Evolutionary conservation across 2,113 vertebrate genomes (phyloP), one percentile per base, ranked within the genome.

Genomic region (Stigmatopora argus): DNA sequence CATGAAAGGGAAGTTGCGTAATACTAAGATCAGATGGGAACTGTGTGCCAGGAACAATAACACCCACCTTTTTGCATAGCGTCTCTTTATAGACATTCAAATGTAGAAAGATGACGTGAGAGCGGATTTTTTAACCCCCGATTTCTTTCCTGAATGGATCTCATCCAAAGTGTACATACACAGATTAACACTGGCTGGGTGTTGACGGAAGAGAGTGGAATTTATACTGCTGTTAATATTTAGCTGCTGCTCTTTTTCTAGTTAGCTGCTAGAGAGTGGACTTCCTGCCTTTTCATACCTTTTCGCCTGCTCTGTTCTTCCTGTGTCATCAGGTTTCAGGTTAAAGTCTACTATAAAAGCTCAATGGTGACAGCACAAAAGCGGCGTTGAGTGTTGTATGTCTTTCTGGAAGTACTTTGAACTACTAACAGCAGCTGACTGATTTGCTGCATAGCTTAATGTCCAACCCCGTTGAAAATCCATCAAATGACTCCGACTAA

Each of bases 231-330:
- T 55, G 79, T 86, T 84, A 81, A 85, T 86, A 64, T 85, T 86
- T 77, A 84, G 78, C 81, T 71, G 19, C 44, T 41, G 13, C 26
- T 31, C 26, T 63, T 26, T 49, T 75, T 59, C 62, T 74, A n/a
- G 86, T 85, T 83, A 86, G 75, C 74, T 60, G 83, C 78, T 82
- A 69, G 3, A 64, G 61, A 76, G 57, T 52, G 73, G 78, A 65
- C 67, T 79, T 78, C 65, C 62, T 70, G 49, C 17, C 66, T 71
- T 58, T 60, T 58, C 19, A 13, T 31, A 17, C 63, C 59, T 19
- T 53, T 1, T 57, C 15, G 45, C 52, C 67, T 15, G 19, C 3
- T 64, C 60, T 35, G 63, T 18, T 44, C 44, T 26, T 46, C 0
- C 11, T 55, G 44, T 35, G 53, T 59, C 4, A 26, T 46, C 17